Conservation (phyloP, 2,888 invertebrate genomes). For the Campopleginae sp. region DNA sequence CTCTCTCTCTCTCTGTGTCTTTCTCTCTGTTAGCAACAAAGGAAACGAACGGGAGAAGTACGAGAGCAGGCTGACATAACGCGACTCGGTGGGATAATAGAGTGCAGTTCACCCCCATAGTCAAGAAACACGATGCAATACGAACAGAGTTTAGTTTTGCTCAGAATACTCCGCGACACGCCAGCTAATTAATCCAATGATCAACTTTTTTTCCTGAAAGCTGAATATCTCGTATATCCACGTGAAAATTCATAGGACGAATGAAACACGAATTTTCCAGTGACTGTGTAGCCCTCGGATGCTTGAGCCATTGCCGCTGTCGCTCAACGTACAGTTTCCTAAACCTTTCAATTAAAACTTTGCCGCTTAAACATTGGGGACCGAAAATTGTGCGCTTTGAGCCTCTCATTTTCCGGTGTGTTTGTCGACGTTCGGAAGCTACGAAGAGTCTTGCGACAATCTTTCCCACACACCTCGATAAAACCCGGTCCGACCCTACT, state of each 20-base stretch:
- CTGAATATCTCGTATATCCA: background rate
- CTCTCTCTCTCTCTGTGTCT: background rate
- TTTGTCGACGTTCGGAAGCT: background rate
- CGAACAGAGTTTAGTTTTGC: background rate
- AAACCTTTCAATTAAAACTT: background rate
- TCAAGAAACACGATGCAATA: conserved; percentile 25
- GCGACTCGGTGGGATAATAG: conserved; percentile 16
- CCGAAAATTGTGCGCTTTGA: background rate
- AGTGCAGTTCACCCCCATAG: background rate
- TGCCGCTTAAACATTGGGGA: background rate
- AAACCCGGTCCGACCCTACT: background rate
- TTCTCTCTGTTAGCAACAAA: background rate
- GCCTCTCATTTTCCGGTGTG: background rate
- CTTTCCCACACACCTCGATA: background rate
- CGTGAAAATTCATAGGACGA: background rate
- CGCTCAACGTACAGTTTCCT: background rate
- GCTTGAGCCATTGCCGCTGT: background rate
- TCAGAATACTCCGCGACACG: background rate
- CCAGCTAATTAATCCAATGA: background rate
- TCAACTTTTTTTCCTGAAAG: background rate
- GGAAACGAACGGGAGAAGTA: conserved; percentile 5
- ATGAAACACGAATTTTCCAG: background rate
- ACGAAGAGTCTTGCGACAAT: background rate
- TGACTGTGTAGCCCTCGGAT: background rate
- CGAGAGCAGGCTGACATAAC: conserved; percentile 32